Evolutionary conservation across 1,140 invertebrate genomes (phyloP), one percentile per base, ranked within the genome.

Genomic region (Drosophila ohnishii): DNA sequence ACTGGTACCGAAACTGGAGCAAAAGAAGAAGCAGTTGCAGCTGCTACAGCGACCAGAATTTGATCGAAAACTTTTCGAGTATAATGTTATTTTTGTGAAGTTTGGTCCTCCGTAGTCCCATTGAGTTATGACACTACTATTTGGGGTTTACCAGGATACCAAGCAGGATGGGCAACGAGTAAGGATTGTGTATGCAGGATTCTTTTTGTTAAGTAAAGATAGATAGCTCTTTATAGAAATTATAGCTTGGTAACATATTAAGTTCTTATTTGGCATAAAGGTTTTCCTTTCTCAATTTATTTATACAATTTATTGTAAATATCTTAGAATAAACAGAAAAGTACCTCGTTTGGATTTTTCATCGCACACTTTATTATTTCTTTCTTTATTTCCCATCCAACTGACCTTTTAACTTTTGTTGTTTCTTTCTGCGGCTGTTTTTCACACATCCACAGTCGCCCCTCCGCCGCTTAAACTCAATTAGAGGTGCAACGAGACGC

Each of bases 401-500:
- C 32, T 70, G 65, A 66, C 63, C 63, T 69, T 69, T 70, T 32
- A n/a, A 42, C 65, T 64, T n/a, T 19, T 22, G 47, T 16, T 30
- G 39, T 22, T 32, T 50, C 58, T 22, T 65, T 37, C 51, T 55
- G 51, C 19, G 51, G 60, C 51, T 70, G 67, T 66, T 47, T 44
- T 39, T 47, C 65, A 57, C 64, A 69, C 66, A 34, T 39, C 16
- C 35, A 22, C 51, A 35, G 25, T 37, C 28, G 7, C 22, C 48
- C 30, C 42, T 40, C 13, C 45, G 9, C 28, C 22, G 39, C 42
- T 47, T 55, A 57, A 65, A 75, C 53, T 70, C 60, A 78, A 86
- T 78, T 78, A 72, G 66, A 86, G 72, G 64, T 42, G 44, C 73
- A 77, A 32, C 30, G 19, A 48, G 44, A 75, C 61, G 83, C 75